A percentile compares a stretch with the other conserved stretches of the same genome.
These are phyloP conservation scores for Galagoides demidoff DNA, from an alignment of 2,797 vertebrate species.

Conservation along the genomic window DNA sequence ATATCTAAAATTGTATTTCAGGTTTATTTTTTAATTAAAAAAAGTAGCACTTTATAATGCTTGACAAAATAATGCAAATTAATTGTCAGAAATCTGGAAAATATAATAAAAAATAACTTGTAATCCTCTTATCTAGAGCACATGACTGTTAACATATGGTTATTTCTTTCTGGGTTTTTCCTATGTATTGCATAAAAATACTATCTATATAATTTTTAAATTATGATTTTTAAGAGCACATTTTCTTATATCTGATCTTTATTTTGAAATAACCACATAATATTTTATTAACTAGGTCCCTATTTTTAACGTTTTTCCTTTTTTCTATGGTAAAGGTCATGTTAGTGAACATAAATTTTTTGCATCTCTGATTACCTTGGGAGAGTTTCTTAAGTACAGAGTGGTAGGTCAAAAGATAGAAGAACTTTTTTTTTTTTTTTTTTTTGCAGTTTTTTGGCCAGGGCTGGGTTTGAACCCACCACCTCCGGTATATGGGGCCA, in stretches of 20 bases:
- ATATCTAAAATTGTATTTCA: not conserved
- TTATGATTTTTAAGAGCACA: not conserved
- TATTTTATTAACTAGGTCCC: not conserved
- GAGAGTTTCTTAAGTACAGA: constrained; percentile 13
- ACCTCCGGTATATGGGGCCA: too few species aligned
- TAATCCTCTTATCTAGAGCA: not conserved
- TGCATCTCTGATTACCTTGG: not conserved
- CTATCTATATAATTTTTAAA: not conserved
- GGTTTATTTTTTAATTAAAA: not conserved
- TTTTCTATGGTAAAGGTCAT: not conserved
- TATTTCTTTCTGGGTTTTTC: not conserved
- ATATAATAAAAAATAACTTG: not conserved
- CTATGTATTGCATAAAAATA: not conserved
- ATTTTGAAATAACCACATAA: not conserved
- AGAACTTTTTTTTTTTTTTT: not conserved
- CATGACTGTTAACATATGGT: not conserved
- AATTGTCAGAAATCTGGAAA: constrained; percentile 24
- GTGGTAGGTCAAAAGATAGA: not conserved
- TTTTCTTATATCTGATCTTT: not conserved
- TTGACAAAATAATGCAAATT: not conserved
- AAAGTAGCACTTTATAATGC: not conserved
- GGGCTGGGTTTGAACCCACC: too few species aligned
- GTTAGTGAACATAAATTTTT: not conserved
- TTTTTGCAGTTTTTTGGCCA: too few species aligned
- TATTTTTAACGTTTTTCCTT: not conserved